These are phyloP conservation scores for Atopsyche davidsoni DNA, from an alignment of 1,140 invertebrate genomes.

Conservation along the genomic window DNA sequence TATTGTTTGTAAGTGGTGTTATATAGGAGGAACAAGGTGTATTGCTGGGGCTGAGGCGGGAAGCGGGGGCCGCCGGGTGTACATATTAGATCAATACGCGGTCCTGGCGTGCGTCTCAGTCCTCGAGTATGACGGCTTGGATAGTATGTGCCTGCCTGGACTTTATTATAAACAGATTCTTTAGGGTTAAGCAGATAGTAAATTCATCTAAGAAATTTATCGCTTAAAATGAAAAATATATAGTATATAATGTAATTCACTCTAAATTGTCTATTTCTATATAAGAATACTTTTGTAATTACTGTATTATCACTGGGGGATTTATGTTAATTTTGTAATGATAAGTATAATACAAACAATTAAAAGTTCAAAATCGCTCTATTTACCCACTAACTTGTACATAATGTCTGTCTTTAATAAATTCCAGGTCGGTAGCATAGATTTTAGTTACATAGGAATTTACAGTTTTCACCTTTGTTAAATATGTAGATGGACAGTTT, in stretches of 20 bases:
- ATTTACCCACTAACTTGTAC: too few species aligned
- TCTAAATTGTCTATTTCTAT: too few species aligned
- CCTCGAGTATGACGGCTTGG: slow-evolving; percentile 2
- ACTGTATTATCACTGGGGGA: too few species aligned
- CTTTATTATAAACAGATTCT: slow-evolving; percentile 15
- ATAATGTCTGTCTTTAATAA: slow-evolving; percentile 14
- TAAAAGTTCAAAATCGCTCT: too few species aligned
- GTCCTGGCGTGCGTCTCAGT: slow-evolving; percentile 5
- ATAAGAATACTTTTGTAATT: too few species aligned
- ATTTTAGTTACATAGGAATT: slow-evolving; percentile 26
- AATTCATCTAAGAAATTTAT: too few species aligned
- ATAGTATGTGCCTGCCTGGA: slow-evolving; percentile 16
- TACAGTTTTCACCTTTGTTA: slow-evolving; percentile 30
- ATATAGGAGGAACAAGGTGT: slow-evolving; percentile 16
- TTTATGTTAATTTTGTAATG: too few species aligned
- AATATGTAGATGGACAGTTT: slow-evolving; percentile 32
- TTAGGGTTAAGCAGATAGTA: not conserved
- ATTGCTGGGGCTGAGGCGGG: slow-evolving; percentile 10
- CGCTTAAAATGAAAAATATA: too few species aligned
- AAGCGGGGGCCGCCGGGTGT: slow-evolving; percentile 14
- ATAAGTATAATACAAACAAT: too few species aligned
- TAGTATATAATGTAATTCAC: too few species aligned
- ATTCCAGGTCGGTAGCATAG: slow-evolving; percentile 17
- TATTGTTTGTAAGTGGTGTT: slow-evolving; percentile 21
- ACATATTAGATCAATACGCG: slow-evolving; percentile 19